Evolutionary conservation across 2,113 vertebrate species (phyloP).

Genomic region (Tachycineta bicolor): DNA sequence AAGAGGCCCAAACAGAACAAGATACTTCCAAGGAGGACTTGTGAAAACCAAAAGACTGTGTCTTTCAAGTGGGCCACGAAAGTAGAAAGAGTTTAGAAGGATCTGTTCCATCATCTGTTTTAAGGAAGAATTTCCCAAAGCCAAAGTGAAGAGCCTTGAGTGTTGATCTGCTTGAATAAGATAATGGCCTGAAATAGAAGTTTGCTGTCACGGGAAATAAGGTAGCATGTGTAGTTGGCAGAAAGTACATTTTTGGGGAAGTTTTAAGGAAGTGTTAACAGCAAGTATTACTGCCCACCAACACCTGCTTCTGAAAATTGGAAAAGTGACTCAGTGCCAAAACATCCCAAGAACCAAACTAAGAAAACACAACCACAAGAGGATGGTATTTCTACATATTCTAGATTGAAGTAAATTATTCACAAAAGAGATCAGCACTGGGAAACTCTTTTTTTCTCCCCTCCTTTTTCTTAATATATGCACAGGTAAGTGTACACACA

Average conservation of each 20-base stretch:
- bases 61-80: background rate
- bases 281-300: background rate
- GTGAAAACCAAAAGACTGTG: background rate
- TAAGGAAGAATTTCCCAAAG: background rate
- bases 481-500: background rate
- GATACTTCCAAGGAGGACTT: background rate
- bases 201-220: background rate
- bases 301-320: background rate
- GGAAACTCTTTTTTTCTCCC: background rate
- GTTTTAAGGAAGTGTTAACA: background rate
- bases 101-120: background rate
- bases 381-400: background rate
- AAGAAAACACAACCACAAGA: background rate
- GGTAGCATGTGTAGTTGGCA: background rate
- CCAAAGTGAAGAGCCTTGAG: background rate
- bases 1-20: background rate
- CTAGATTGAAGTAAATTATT: background rate
- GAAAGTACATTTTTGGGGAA: background rate
- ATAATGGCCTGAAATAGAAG: background rate
- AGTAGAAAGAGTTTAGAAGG: background rate
- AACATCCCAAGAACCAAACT: background rate
- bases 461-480: background rate
- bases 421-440: constrained; percentile 13
- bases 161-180: background rate
- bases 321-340: background rate